These are phyloP conservation scores for Eumerus sabulonum DNA, from an alignment of 2,888 invertebrate species.

Conservation along the genomic window DNA sequence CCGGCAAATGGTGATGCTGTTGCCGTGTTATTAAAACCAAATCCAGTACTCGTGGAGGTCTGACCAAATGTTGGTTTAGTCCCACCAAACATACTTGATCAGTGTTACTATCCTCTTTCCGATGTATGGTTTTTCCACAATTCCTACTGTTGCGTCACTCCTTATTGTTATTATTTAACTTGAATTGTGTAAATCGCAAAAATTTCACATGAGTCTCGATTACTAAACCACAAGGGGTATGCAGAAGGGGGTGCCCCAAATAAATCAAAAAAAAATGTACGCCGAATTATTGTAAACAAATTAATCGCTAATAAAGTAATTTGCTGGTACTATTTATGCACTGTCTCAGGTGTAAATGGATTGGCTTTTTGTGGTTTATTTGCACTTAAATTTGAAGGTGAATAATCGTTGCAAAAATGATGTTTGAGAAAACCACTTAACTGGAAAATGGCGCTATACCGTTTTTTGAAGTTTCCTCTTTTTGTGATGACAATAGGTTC, in stretches of 20 bases:
- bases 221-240: constrained; percentile 33
- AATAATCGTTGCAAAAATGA: constrained; percentile 34
- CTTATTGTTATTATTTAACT: constrained; percentile 10
- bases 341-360: too few relatives aligned
- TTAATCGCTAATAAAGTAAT: background rate
- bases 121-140: background rate
- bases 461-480: constrained; percentile 45
- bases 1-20: constrained; percentile 79
- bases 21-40: constrained; percentile 74
- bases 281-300: background rate
- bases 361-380: constrained; percentile 1
- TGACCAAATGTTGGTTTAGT: constrained; percentile 80
- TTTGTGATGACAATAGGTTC: constrained; percentile 40
- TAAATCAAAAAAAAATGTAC: constrained; percentile 13
- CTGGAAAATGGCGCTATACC: constrained; percentile 68
- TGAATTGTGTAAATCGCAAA: constrained; percentile 44
- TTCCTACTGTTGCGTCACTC: background rate
- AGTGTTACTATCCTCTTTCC: background rate
- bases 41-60: constrained; percentile 75
- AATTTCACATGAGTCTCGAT: constrained; percentile 5
- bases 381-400: constrained; percentile 2
- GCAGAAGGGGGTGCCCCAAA: constrained; percentile 5
- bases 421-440: constrained; percentile 41
- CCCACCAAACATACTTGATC: constrained; percentile 75
- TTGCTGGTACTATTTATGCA: background rate